Conservation (phyloP, 2,113 vertebrate genomes). For the Dipodomys merriami region DNA sequence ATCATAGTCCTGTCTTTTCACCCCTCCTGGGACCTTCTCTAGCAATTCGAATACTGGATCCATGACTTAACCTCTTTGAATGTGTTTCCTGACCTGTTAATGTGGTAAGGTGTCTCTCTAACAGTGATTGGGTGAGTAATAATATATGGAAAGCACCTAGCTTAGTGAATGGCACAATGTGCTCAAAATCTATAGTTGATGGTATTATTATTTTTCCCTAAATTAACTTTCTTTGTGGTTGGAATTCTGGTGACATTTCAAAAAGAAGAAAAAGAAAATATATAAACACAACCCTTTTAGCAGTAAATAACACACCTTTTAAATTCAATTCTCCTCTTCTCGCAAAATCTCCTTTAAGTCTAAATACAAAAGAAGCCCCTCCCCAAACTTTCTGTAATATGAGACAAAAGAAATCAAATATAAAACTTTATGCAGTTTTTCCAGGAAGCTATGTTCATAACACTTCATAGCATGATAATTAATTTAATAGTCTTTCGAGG, state of each 20-base stretch:
- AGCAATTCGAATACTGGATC: neutral
- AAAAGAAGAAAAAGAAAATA: constrained; percentile 36
- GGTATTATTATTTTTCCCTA: constrained; percentile 9
- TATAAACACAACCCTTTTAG: constrained; percentile 19
- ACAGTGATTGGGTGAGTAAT: neutral
- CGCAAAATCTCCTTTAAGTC: constrained; percentile 28
- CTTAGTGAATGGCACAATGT: neutral
- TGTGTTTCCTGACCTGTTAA: constrained; percentile 27
- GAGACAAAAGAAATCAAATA: constrained; percentile 27
- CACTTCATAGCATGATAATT: neutral
- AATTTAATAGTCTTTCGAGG: neutral
- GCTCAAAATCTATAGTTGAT: neutral
- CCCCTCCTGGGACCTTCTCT: neutral
- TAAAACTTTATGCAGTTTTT: neutral
- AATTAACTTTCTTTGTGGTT: constrained; percentile 20
- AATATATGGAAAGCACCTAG: neutral
- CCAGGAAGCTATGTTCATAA: neutral
- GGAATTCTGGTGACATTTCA: neutral
- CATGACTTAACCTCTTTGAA: neutral
- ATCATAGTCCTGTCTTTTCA: neutral
- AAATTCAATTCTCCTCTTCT: neutral
- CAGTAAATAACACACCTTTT: constrained; percentile 14
- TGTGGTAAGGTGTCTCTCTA: neutral
- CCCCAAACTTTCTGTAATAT: neutral
- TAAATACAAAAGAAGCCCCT: neutral